Conservation (phyloP, 2,113 vertebrate genomes). For the Cottus gobio region DNA sequence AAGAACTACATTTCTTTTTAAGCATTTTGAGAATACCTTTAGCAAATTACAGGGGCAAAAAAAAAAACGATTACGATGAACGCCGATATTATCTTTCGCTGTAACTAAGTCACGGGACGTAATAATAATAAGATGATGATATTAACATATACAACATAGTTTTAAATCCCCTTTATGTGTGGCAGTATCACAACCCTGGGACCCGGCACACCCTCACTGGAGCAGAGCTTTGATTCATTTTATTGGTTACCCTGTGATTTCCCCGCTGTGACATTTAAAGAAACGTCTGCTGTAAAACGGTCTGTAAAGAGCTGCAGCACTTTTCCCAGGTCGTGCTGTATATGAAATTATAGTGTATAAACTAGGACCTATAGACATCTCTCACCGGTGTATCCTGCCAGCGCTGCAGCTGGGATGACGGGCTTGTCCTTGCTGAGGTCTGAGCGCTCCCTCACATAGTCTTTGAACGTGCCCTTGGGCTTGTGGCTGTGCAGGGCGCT, state of each 20-base stretch:
- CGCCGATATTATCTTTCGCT: background rate
- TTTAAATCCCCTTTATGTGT: background rate
- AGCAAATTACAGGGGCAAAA: background rate
- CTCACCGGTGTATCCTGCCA: constrained; percentile 98
- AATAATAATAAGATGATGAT: background rate
- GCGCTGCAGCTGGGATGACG: constrained; percentile 96
- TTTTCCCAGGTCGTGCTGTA: background rate
- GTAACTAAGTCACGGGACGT: background rate
- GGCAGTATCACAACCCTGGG: background rate
- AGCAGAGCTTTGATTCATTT: background rate
- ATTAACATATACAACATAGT: background rate
- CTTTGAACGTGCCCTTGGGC: constrained; percentile 99
- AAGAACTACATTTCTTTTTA: background rate
- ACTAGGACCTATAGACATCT: constrained; percentile 28
- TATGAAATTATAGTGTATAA: background rate
- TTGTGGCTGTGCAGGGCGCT: constrained; percentile 92
- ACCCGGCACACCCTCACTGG: background rate
- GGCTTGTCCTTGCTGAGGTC: constrained; percentile 99
- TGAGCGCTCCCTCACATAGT: constrained; percentile 97
- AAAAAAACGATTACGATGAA: background rate
- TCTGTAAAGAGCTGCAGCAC: background rate
- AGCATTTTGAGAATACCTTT: background rate
- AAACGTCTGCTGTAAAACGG: constrained; percentile 7
- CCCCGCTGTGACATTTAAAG: constrained; percentile 10
- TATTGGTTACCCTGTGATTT: background rate